phyloP scores from a whole-genome alignment of 2,888 invertebrate genomes.

The Zaprionus bogoriensis region DNA sequence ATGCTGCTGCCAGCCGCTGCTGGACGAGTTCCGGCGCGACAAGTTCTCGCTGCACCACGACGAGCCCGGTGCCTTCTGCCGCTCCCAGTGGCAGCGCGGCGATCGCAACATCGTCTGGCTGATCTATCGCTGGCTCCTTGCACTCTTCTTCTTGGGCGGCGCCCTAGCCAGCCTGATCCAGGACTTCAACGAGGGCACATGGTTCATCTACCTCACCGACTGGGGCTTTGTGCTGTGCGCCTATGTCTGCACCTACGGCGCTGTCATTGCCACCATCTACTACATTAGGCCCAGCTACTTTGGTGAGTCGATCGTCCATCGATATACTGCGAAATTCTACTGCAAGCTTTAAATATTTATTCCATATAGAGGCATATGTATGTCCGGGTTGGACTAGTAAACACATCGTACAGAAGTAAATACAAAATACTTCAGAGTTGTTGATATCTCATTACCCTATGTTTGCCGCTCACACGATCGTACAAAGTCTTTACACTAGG shows the following conservation, averaged over 20 bases:
- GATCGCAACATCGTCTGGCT: conserved; percentile 73
- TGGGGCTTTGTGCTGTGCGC: conserved; percentile 80
- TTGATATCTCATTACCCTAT: no score
- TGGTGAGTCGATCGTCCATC: conserved; percentile 47
- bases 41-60: conserved; percentile 68
- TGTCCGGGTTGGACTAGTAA: no score
- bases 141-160: conserved; percentile 69
- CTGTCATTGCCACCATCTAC: conserved; percentile 77
- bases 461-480: no score
- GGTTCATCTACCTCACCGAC: conserved; percentile 81
- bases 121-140: conserved; percentile 78
- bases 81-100: conserved; percentile 77
- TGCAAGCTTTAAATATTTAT: no score
- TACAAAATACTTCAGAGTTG: no score
- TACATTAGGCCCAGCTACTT: conserved; percentile 62
- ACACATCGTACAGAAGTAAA: no score
- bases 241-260: conserved; percentile 74
- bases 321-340: no score
- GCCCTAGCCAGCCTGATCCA: conserved; percentile 63
- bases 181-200: conserved; percentile 56
- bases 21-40: conserved; percentile 67
- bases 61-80: conserved; percentile 58
- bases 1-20: conserved; percentile 56
- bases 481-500: no score
- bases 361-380: no score